Evolutionary conservation across 2,888 invertebrate species (phyloP).

Genomic region (Vanessa cardui): DNA sequence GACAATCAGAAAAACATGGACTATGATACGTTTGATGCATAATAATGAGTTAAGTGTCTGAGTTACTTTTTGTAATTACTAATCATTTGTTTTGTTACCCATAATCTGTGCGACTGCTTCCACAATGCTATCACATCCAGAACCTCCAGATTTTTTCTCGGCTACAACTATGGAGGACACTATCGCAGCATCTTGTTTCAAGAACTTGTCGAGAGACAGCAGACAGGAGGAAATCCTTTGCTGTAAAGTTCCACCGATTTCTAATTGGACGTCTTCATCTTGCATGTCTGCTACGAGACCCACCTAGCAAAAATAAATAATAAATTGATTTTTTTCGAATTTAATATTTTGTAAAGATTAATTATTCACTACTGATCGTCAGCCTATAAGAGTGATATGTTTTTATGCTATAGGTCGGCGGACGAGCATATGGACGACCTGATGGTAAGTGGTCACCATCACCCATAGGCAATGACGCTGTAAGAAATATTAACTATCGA

Average conservation of each 20-base stretch:
- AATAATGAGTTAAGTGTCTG: too few species aligned
- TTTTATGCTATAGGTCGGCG: too few species aligned
- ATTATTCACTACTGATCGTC: too few species aligned
- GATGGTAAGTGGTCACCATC: too few species aligned
- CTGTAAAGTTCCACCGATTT: slow-evolving; percentile 91
- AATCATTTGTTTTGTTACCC: slow-evolving; percentile 53
- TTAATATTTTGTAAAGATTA: too few species aligned
- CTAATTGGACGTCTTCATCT: slow-evolving; percentile 86
- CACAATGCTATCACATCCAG: slow-evolving; percentile 86
- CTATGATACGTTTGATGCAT: too few species aligned
- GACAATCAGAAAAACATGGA: too few species aligned
- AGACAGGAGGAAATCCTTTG: slow-evolving; percentile 93
- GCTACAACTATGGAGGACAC: slow-evolving; percentile 94
- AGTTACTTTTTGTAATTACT: too few species aligned
- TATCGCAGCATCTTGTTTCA: slow-evolving; percentile 87
- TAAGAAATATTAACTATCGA: too few species aligned
- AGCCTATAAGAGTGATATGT: too few species aligned
- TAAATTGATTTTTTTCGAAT: neutral
- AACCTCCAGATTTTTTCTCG: slow-evolving; percentile 86
- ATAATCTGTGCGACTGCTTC: slow-evolving; percentile 88
- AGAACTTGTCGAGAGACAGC: slow-evolving; percentile 87
- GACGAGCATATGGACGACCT: too few species aligned
- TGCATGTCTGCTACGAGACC: slow-evolving; percentile 91
- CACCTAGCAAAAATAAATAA: slow-evolving; percentile 63
- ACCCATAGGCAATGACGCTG: too few species aligned